These are phyloP conservation scores for Pyrochroa serraticornis DNA, from an alignment of 2,888 invertebrate species.

Conservation along the genomic window DNA sequence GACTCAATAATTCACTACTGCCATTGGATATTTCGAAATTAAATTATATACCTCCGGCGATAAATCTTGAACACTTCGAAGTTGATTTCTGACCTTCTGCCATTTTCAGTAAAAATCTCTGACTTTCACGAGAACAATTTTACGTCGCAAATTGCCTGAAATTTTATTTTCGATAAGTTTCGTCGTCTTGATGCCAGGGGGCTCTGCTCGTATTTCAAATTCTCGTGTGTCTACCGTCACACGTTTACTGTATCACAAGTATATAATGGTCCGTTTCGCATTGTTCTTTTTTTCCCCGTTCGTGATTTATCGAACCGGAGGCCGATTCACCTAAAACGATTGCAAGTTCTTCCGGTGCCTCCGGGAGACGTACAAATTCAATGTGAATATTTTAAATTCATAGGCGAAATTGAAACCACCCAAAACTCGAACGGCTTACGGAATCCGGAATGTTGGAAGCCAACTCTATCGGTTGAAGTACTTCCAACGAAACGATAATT, in stretches of 20 bases:
- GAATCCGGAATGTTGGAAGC: slow-evolving; percentile 2
- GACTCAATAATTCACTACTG: too few species aligned
- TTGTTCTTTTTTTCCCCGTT: slow-evolving; percentile 7
- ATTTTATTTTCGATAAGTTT: neutral
- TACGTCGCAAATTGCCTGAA: neutral
- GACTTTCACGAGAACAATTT: too few species aligned
- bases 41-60: too few species aligned
- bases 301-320: slow-evolving; percentile 20
- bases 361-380: slow-evolving; percentile 21
- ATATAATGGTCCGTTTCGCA: slow-evolving; percentile 9
- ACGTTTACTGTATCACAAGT: slow-evolving; percentile 18
- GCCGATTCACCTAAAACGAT: slow-evolving; percentile 12
- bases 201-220: slow-evolving; percentile 13
- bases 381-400: slow-evolving; percentile 22
- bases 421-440: slow-evolving; percentile 9
- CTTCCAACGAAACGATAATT: too few species aligned
- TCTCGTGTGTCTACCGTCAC: slow-evolving; percentile 13
- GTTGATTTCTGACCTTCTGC: too few species aligned
- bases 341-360: slow-evolving; percentile 9
- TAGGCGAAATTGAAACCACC: slow-evolving; percentile 18
- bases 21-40: too few species aligned
- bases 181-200: neutral
- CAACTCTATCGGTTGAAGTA: too few species aligned
- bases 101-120: too few species aligned
- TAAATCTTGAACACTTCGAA: too few species aligned